These are phyloP conservation scores for Antechinus flavipes DNA, from an alignment of 2,113 vertebrate genomes.

Conservation along the genomic window DNA sequence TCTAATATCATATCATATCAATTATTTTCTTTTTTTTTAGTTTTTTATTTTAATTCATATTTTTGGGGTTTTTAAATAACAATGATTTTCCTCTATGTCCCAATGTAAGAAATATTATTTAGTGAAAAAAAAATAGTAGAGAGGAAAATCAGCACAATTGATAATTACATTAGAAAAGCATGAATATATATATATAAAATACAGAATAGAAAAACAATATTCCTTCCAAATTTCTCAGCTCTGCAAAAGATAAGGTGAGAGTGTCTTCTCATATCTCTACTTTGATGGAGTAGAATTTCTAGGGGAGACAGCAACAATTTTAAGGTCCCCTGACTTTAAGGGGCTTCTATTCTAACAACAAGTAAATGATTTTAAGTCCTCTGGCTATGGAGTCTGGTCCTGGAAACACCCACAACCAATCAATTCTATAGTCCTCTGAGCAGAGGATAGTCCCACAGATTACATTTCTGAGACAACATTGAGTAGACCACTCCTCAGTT, in stretches of 20 bases:
- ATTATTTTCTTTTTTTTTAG: not conserved
- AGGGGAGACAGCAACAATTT: no score
- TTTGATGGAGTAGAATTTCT: not conserved
- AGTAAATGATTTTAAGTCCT: no score
- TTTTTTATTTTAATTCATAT: not conserved
- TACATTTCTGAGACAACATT: no score
- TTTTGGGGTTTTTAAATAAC: not conserved
- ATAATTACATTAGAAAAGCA: not conserved
- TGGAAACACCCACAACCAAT: no score
- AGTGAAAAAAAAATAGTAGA: not conserved
- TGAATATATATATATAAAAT: not conserved
- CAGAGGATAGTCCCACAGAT: no score
- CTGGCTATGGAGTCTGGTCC: no score
- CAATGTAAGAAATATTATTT: not conserved
- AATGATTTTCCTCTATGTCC: not conserved
- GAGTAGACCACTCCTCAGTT: no score
- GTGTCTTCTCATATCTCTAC: not conserved
- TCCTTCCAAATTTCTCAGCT: not conserved
- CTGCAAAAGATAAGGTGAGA: not conserved
- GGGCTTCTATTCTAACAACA: no score
- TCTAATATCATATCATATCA: not conserved
- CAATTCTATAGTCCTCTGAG: no score
- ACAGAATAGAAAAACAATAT: no score
- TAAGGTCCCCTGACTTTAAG: no score
- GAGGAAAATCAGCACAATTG: not conserved